phyloP scores from a whole-genome alignment of 2,113 vertebrate species.

The Rhinopomastus cyanomelas region DNA sequence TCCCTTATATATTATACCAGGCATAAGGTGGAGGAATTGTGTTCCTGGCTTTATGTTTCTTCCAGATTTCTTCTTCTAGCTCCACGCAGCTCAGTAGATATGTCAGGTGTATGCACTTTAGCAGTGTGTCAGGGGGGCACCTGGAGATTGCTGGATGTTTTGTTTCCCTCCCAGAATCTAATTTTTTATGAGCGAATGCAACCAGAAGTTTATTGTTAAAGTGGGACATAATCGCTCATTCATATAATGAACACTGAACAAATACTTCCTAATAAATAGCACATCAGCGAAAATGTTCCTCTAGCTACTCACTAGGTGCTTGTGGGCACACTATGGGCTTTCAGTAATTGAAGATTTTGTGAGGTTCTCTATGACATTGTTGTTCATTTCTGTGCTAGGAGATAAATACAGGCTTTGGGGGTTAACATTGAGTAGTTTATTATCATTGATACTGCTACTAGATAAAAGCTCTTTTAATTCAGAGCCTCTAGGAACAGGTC shows the following conservation, averaged over 20 bases:
- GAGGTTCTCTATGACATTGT: not conserved
- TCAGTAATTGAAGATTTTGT: slow-evolving; percentile 4
- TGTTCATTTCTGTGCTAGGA: not conserved
- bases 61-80: slow-evolving; percentile 1
- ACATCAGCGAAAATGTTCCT: not conserved
- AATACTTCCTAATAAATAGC: not conserved
- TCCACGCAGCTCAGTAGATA: not conserved
- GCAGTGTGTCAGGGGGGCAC: not conserved
- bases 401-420: not conserved
- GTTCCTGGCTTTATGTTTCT: not conserved
- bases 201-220: not conserved
- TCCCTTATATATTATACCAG: not conserved
- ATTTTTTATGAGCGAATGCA: slow-evolving; percentile 8
- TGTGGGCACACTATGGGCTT: not conserved
- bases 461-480: not conserved
- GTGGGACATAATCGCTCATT: not conserved
- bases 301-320: not conserved
- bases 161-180: not conserved
- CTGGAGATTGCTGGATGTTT: not conserved
- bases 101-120: not conserved
- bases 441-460: not conserved
- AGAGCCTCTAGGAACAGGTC: not conserved
- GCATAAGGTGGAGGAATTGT: not conserved
- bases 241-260: not conserved
- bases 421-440: not conserved